Evolutionary conservation across 2,797 vertebrate species (phyloP).

Genomic region (Phalanger gymnotis): DNA sequence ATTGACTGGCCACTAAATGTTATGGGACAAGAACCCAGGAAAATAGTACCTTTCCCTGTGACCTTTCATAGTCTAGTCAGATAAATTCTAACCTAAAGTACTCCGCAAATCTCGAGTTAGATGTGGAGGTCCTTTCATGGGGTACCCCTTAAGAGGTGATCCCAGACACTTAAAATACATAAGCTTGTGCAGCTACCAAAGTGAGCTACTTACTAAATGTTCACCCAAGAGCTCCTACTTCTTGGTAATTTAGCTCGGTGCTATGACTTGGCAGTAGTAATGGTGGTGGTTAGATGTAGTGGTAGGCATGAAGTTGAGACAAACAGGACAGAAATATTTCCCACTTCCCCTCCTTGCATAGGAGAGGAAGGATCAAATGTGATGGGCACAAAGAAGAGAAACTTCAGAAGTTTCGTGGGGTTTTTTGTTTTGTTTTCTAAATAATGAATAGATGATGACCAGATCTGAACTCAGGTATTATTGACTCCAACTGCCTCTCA

Average conservation of each 20-base stretch:
- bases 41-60: background rate
- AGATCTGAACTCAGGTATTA: background rate
- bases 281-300: background rate
- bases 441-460: background rate
- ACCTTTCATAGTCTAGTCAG: background rate
- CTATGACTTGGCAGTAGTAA: background rate
- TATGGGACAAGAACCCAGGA: background rate
- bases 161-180: background rate
- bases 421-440: background rate
- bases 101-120: background rate
- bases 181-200: background rate
- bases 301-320: too few relatives aligned
- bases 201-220: background rate
- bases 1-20: slow-evolving; percentile 13
- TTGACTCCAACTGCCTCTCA: background rate
- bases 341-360: background rate
- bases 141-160: background rate
- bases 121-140: background rate
- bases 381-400: background rate
- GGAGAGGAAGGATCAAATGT: background rate
- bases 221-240: background rate
- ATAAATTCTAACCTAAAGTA: background rate
- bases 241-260: too few relatives aligned
- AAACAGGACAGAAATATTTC: background rate
- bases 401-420: background rate